Conservation (phyloP, 2,113 vertebrate species). For the Capreolus pygargus region DNA sequence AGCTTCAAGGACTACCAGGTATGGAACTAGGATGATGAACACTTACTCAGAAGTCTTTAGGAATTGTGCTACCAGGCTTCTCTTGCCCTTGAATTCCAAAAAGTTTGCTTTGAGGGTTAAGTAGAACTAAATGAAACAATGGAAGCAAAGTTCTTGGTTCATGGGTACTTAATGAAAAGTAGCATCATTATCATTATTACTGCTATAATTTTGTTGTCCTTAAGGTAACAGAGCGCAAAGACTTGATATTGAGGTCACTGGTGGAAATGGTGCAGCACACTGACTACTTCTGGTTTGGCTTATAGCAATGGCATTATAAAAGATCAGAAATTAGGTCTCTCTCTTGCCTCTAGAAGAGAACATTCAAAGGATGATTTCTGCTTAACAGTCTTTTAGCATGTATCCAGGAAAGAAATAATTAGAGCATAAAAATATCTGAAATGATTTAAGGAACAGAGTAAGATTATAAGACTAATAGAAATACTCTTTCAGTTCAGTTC, state of each 20-base stretch:
- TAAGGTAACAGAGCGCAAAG: neutral
- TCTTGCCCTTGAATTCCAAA: neutral
- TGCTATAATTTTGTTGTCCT: neutral
- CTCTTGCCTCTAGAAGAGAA: neutral
- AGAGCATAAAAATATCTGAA: neutral
- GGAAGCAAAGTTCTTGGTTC: neutral
- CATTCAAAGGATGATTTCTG: neutral
- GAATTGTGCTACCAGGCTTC: neutral
- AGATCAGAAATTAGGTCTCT: neutral
- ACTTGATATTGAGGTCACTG: neutral
- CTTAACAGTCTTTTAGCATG: neutral
- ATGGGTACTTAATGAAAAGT: neutral
- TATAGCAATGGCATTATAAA: neutral
- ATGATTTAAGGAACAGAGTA: neutral
- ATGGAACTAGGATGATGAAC: neutral
- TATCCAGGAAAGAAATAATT: neutral
- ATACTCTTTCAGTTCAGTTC: neutral
- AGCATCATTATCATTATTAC: neutral
- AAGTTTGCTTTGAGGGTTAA: neutral
- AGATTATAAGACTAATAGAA: neutral
- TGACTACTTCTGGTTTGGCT: neutral
- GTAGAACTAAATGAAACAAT: neutral
- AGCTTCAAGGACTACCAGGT: neutral
- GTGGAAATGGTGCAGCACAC: neutral
- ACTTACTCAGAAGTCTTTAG: neutral